These are phyloP conservation scores for Oscheius myriophilus DNA, from an alignment of 2,888 invertebrate genomes.

Conservation along the genomic window DNA sequence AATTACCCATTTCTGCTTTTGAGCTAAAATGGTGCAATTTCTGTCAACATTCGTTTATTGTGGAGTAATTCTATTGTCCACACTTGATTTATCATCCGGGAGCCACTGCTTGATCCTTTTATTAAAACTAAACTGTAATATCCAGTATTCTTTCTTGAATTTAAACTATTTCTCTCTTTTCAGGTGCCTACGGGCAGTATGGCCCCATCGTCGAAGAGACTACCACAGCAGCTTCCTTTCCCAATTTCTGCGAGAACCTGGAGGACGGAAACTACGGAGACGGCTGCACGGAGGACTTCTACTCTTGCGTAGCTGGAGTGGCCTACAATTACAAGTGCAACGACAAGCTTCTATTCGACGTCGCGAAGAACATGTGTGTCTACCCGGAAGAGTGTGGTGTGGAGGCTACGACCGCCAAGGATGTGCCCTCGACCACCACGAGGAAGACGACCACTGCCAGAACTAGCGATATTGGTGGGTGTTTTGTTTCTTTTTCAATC, in stretches of 20 bases:
- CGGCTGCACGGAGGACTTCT: conserved; percentile 3
- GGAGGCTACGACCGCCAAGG: neutral
- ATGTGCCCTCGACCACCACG: too few species aligned
- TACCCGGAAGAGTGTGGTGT: neutral
- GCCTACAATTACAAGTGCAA: neutral
- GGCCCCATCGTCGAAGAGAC: neutral
- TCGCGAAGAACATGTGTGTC: neutral
- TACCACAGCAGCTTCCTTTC: neutral
- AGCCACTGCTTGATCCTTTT: neutral
- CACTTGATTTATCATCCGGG: too few species aligned
- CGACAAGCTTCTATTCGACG: conserved; percentile 3
- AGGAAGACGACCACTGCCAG: neutral
- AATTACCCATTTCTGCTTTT: too few species aligned
- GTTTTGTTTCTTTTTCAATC: neutral
- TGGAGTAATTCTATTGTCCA: too few species aligned
- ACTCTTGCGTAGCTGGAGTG: neutral
- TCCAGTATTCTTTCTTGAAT: neutral
- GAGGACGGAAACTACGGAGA: neutral
- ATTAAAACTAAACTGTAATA: neutral
- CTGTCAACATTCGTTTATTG: too few species aligned
- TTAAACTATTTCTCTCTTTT: neutral
- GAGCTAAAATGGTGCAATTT: too few species aligned
- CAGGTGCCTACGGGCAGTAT: neutral
- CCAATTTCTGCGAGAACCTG: neutral
- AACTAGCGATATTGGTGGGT: neutral